Evolutionary conservation across 2,113 vertebrate genomes (phyloP), one percentile per base, ranked within the genome.

Genomic region (Oryzias curvinotus): DNA sequence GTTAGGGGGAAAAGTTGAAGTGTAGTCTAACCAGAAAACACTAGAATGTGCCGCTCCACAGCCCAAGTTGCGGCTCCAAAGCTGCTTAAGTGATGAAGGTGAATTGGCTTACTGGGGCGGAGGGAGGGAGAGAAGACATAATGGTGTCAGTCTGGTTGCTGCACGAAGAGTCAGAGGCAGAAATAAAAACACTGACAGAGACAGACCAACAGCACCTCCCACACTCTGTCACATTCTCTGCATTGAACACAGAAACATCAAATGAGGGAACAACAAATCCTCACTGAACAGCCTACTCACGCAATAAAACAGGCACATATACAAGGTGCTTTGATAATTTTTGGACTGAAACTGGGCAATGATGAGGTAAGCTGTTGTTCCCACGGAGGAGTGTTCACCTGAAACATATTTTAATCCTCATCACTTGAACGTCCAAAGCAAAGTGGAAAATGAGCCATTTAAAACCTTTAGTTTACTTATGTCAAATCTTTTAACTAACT

Each of bases 61-160:
- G 58, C 58, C 28, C 4, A 52, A 75, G 65, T 73, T 57, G 28
- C 55, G 17, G 65, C 70, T 55, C 50, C 19, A 86, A 81, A 88
- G 84, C 78, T 78, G 73, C 86, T 86, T 86, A 80, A 36, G 71
- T 78, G 72, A 82, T 74, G 80, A 82, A 71, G 78, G 76, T 56
- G 78, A 85, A 85, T 82, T 85, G 80, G 78, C 80, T 86, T 85
- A 78, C 64, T 23, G 45, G 42, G 58, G 74, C 52, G 65, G 72
- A 79, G 65, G 82, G 82, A 79, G 80, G 78, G 71, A 71, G 75
- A 79, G 65, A 60, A 75, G 81, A 85, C 79, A 85, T 84, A 80
- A 83, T 82, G 77, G 79, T 83, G 86, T 88, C 84, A 83, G 60
- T 81, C 75, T 80, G 73, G 60, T 62, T 55, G 58, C 28, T 42